Evolutionary conservation across 2,797 vertebrate genomes (phyloP).

Genomic region (Myotis findleyi): DNA sequence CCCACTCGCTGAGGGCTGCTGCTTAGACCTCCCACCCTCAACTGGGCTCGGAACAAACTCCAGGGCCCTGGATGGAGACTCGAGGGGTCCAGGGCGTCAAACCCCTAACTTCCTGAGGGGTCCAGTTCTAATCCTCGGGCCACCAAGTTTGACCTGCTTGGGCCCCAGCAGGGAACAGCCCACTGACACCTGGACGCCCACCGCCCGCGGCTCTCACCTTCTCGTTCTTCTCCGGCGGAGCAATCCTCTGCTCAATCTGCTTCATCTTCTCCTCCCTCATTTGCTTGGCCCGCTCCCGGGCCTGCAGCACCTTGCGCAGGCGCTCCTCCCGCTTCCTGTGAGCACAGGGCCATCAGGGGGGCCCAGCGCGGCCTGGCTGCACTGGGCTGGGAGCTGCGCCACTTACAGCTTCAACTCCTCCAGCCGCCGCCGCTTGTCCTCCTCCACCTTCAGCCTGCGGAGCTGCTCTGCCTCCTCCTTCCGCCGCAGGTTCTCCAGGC

Average conservation of each 20-base stretch:
- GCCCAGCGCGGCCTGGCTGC: rapidly evolving
- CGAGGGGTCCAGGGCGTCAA: rapidly evolving
- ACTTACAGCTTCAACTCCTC: slow-evolving; percentile 95
- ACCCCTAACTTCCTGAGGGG: rapidly evolving
- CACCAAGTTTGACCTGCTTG: neutral
- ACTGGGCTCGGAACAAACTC: neutral
- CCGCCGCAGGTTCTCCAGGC: slow-evolving; percentile 93
- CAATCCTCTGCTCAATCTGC: slow-evolving; percentile 94
- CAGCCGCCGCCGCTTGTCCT: slow-evolving; percentile 93
- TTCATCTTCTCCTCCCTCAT: slow-evolving; percentile 96
- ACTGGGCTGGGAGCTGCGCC: rapidly evolving
- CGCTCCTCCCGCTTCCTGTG: slow-evolving; percentile 95
- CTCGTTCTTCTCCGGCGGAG: slow-evolving; percentile 94
- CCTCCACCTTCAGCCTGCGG: slow-evolving; percentile 94
- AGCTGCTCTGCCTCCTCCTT: slow-evolving; percentile 96
- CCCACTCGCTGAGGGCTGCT: neutral
- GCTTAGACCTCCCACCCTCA: neutral
- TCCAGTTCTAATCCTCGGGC: neutral
- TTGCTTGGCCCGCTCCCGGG: slow-evolving; percentile 94
- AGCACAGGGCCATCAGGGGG: neutral
- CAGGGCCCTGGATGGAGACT: neutral
- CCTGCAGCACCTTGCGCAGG: slow-evolving; percentile 92
- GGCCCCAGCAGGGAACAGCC: neutral
- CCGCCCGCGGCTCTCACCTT: slow-evolving; percentile 87
- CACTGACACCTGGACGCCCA: rapidly evolving